A percentile compares a stretch with the other conserved stretches of the same genome.
Evolutionary conservation across 2,113 vertebrate genomes (phyloP).

Genomic region (Dasyurus viverrinus): DNA sequence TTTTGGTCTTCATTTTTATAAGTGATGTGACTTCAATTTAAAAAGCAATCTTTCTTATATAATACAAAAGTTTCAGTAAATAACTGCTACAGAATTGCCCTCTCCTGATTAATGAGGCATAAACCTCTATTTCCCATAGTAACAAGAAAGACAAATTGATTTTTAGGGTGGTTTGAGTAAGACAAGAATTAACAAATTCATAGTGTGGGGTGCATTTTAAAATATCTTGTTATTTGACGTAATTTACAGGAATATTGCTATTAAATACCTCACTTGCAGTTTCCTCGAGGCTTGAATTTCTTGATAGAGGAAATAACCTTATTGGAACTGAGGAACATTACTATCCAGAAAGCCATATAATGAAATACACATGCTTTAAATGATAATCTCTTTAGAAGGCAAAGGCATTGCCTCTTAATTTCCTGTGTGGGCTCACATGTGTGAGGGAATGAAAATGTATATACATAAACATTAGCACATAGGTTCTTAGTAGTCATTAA

Average conservation of each 20-base stretch:
- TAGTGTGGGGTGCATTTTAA: constrained; percentile 47
- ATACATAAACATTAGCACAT: background rate
- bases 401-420: background rate
- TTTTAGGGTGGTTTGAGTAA: constrained; percentile 53
- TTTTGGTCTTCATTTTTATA: background rate
- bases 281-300: background rate
- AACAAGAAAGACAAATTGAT: constrained; percentile 63
- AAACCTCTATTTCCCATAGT: constrained; percentile 48
- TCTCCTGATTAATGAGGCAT: constrained; percentile 44
- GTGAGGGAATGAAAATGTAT: background rate
- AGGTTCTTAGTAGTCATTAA: background rate
- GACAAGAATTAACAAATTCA: constrained; percentile 50
- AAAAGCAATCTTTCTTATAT: background rate
- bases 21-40: background rate
- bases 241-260: constrained; percentile 2
- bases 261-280: background rate
- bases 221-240: constrained; percentile 27
- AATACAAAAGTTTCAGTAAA: constrained; percentile 9
- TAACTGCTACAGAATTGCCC: constrained; percentile 39
- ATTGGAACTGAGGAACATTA: background rate
- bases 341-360: background rate
- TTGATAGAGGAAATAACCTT: background rate
- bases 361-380: background rate
- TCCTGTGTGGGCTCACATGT: background rate
- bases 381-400: background rate